These are phyloP conservation scores for Argyresthia albistria DNA, from an alignment of 2,888 invertebrate genomes.

Conservation along the genomic window DNA sequence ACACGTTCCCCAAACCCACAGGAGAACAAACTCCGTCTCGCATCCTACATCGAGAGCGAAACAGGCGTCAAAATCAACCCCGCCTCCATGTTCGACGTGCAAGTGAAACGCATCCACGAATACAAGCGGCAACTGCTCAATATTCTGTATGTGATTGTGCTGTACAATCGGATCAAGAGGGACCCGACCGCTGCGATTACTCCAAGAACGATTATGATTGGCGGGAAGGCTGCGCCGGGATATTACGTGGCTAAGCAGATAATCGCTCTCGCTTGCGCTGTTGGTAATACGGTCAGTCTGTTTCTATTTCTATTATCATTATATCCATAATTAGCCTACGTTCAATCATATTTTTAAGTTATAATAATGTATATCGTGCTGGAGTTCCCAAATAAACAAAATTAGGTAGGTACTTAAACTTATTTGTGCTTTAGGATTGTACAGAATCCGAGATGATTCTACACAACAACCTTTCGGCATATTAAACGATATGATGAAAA, in stretches of 20 bases:
- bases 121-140: constrained; percentile 99
- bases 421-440: too few species aligned
- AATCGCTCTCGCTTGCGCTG: constrained; percentile 95
- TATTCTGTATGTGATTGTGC: constrained; percentile 93
- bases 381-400: too few species aligned
- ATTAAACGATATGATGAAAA: too few species aligned
- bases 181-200: constrained; percentile 91
- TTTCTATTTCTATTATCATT: too few species aligned
- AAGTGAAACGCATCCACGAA: constrained; percentile 99
- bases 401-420: too few species aligned
- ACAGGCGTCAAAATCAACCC: constrained; percentile 93
- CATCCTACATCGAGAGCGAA: constrained; percentile 88
- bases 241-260: constrained; percentile 99
- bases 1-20: constrained; percentile 31
- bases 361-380: too few species aligned
- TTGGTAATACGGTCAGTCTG: constrained; percentile 85
- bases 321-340: too few species aligned
- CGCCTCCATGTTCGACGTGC: constrained; percentile 97
- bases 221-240: constrained; percentile 98
- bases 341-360: too few species aligned
- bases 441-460: too few species aligned
- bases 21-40: constrained; percentile 95
- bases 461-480: too few species aligned
- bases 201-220: constrained; percentile 97
- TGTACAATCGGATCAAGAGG: constrained; percentile 98